These are phyloP conservation scores for Siphlonurus alternatus DNA, from an alignment of 2,888 invertebrate genomes.

Conservation along the genomic window DNA sequence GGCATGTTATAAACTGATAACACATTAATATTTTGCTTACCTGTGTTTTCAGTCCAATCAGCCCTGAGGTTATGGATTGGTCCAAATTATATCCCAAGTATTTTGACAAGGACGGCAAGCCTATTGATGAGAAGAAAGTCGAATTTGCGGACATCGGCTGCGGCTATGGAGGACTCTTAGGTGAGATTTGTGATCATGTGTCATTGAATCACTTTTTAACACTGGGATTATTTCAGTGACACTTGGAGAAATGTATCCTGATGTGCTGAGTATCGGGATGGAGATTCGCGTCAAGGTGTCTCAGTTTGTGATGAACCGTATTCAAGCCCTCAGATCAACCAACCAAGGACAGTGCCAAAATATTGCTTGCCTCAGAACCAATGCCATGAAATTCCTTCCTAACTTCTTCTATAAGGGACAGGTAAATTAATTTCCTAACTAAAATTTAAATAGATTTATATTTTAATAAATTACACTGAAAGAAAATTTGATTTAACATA, in stretches of 20 bases:
- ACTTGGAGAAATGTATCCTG: conserved; percentile 81
- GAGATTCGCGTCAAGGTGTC: conserved; percentile 94
- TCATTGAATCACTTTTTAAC: too few species aligned
- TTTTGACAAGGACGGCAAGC: conserved; percentile 20
- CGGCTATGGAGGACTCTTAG: conserved; percentile 90
- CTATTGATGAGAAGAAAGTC: conserved; percentile 29
- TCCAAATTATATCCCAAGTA: conserved; percentile 49
- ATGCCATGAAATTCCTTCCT: conserved; percentile 99
- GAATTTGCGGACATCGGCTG: conserved; percentile 95
- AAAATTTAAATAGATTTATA: conserved; percentile 2
- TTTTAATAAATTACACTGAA: not conserved
- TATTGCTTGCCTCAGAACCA: conserved; percentile 85
- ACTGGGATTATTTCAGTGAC: too few species aligned
- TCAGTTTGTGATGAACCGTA: conserved; percentile 92
- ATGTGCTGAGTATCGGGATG: conserved; percentile 78
- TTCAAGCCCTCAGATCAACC: conserved; percentile 65
- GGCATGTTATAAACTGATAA: too few species aligned
- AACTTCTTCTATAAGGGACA: conserved; percentile 93
- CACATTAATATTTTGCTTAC: too few species aligned
- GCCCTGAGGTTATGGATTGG: conserved; percentile 80
- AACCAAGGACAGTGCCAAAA: conserved; percentile 69
- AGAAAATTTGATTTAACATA: not conserved
- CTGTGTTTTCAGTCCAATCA: conserved; percentile 66
- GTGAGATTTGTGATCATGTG: conserved; percentile 34
- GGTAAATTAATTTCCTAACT: conserved; percentile 32